phyloP scores from a whole-genome alignment of 2,797 vertebrate genomes.

The Philypnodon macrostomus region DNA sequence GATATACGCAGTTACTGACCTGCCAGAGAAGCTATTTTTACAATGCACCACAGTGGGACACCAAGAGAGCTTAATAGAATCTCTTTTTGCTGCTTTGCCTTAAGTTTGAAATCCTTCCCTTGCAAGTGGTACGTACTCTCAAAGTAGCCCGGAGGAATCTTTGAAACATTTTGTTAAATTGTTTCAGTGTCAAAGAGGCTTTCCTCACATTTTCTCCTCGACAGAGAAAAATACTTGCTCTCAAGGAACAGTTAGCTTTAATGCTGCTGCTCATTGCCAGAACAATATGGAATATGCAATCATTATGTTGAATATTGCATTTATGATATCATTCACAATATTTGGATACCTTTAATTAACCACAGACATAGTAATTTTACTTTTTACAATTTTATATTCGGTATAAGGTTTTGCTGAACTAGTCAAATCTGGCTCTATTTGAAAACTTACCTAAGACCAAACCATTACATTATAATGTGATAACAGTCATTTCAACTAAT shows the following conservation, averaged over 20 bases:
- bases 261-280: slow-evolving; percentile 48
- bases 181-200: slow-evolving; percentile 40
- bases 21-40: slow-evolving; percentile 32
- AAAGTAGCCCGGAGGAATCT: slow-evolving; percentile 49
- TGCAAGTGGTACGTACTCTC: slow-evolving; percentile 60
- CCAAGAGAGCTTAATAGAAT: slow-evolving; percentile 30
- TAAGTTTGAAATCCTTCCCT: slow-evolving; percentile 43
- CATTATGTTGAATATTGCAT: no score
- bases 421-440: no score
- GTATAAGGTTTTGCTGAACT: no score
- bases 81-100: no score
- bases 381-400: no score
- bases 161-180: slow-evolving; percentile 55
- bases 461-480: no score
- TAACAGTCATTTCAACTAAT: no score
- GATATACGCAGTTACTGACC: slow-evolving; percentile 17
- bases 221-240: slow-evolving; percentile 36
- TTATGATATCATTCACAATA: no score
- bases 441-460: no score
- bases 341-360: no score
- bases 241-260: slow-evolving; percentile 47
- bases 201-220: slow-evolving; percentile 30
- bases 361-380: no score
- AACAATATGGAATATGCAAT: no score
- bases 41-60: slow-evolving; percentile 28